Evolutionary conservation across 2,888 invertebrate genomes (phyloP), one percentile per base, ranked within the genome.

Genomic region (Palloptera scutellata): DNA sequence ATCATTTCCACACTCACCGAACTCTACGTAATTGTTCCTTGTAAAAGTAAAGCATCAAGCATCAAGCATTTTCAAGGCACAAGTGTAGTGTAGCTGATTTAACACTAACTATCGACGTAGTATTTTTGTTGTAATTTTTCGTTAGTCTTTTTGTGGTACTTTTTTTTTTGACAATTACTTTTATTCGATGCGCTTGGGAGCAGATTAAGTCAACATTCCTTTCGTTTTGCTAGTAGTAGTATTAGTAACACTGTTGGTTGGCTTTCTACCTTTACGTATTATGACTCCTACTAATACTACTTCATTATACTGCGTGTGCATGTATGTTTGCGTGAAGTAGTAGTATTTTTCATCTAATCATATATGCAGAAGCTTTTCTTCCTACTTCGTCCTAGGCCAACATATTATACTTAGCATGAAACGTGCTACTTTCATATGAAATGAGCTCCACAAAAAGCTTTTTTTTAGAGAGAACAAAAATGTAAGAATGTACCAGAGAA

Each of bases 381-480:
- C n/a, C 30, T 30, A 11, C 20, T 17, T 45, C 48, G 76, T 76
- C 79, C 79, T 79, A 79, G 77, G 77, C 76, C 74, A 79, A 79
- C 61, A 54, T 15, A 71, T 75, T 66, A 61, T 64, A n/a, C n/a
- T n/a, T n/a, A 61, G 69, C 43, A 52, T 42, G 60, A 59, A 55
- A 54, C 19, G 17, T 61, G 57, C 58, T 30, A 30, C 6, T 30
- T 63, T 67, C 58, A 59, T 13, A n/a, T 43, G 12, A 4, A 4
- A 13, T 10, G 48, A 48, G 48, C 48, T 0, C 13, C 41, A 43
- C n/a, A 3, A 41, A 43, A 43, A 43, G 42, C 58, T 41, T 42
- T 13, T 10, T 13, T 10, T 6, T 4, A 2, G 30, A 2, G 30
- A 30, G 30, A 30, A 6, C 6, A 11, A 45, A 17, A 41, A 61